Evolutionary conservation across 2,888 invertebrate species (phyloP), one percentile per base, ranked within the genome.

Genomic region (Noctua janthe): DNA sequence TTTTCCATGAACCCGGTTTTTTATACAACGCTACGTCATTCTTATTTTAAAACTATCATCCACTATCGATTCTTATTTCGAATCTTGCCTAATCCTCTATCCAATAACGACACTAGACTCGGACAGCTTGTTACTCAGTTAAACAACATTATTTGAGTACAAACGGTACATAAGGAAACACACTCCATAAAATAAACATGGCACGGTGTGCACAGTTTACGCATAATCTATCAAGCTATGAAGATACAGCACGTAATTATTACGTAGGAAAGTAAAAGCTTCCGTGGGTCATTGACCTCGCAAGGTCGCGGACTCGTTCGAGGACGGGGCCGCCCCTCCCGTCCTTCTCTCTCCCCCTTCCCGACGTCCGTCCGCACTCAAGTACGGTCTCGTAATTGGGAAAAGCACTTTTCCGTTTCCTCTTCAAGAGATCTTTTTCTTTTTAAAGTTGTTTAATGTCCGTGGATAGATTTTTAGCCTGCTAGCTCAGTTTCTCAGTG

Each of bases 261-360:
- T 82, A 82, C 77, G 67, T 87, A 90, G 77, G 87, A 92, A 92
- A 92, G 92, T 91, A 89, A 92, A 90, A 91, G 89, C 89, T 84
- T 88, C 85, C 86, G 82, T 79, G 78, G 88, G 89, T 89, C 86
- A 81, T 86, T 91, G 90, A 92, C 90, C 90, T 80, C 77, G 78
- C 91, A 92, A 92, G 92, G 92, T 91, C 92, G 91, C 84, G 84
- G 79, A 74, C 86, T 77, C 67, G 76, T 56, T 88, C 78, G 89
- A 92, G 90, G 90, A 89, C 89, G 87, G 74, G 62, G 64, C 80
- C 66, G 64, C 76, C 59, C 76, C 74, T 69, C 82, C 77, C 54
- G 43, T 54, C 51, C 76, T 39, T 20, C 59, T 64, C 11, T 35
- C 56, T 43, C 62, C 47, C 11, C 29, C 70, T 29, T 1, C 74